Evolutionary conservation across 2,113 vertebrate species (phyloP).

Genomic region (Rhinolophus sinicus): DNA sequence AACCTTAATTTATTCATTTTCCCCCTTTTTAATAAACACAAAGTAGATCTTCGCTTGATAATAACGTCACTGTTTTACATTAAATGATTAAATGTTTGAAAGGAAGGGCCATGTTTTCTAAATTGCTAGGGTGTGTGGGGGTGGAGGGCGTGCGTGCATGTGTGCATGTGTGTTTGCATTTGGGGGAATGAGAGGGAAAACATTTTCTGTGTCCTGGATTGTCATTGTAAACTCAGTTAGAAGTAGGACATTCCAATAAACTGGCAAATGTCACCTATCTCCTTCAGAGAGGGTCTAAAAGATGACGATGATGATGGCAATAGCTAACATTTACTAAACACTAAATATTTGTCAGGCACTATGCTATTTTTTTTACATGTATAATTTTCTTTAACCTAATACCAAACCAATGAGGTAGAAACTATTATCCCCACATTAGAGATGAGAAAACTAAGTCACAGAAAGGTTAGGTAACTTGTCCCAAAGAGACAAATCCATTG

Average conservation of each 20-base stretch:
- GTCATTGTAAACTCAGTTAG: neutral
- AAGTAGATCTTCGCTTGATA: neutral
- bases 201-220: neutral
- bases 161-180: neutral
- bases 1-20: neutral
- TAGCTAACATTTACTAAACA: neutral
- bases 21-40: neutral
- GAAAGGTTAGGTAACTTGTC: neutral
- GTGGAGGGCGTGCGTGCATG: neutral
- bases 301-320: neutral
- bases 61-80: neutral
- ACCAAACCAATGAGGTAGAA: neutral
- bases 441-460: slow-evolving; percentile 4
- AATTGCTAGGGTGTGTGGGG: neutral
- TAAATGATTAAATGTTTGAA: neutral
- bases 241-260: neutral
- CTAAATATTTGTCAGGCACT: neutral
- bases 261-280: neutral
- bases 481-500: neutral
- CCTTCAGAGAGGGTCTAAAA: neutral
- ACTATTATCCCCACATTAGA: neutral
- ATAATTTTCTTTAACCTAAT: slow-evolving; percentile 21
- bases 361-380: neutral
- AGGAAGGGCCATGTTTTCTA: neutral
- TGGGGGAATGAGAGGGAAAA: neutral